Conservation (phyloP, 2,113 vertebrate genomes). For the Daubentonia madagascariensis region DNA sequence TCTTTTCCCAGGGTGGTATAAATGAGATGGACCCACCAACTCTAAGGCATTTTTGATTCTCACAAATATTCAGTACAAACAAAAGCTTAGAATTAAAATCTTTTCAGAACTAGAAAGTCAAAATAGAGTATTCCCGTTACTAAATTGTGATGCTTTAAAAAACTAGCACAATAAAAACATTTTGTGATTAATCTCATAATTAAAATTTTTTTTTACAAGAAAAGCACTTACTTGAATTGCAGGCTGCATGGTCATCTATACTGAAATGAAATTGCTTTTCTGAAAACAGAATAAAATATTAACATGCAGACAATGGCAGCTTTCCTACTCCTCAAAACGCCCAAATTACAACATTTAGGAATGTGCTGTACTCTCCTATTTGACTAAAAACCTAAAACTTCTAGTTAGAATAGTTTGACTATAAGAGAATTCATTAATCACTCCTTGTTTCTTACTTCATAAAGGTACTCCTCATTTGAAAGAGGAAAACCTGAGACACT, state of each 20-base stretch:
- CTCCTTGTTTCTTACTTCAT: not conserved
- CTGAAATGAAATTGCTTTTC: slow-evolving; percentile 66
- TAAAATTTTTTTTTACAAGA: not conserved
- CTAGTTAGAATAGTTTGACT: not conserved
- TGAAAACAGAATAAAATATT: slow-evolving; percentile 64
- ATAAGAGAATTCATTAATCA: not conserved
- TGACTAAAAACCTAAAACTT: not conserved
- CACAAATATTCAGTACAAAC: slow-evolving; percentile 10
- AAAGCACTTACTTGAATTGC: slow-evolving; percentile 83
- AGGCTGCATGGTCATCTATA: slow-evolving; percentile 81
- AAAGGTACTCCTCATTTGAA: not conserved
- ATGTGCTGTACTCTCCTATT: not conserved
- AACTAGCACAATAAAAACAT: not conserved
- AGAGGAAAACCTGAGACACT: not conserved
- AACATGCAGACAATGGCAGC: not conserved
- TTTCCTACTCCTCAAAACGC: not conserved
- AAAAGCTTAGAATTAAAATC: slow-evolving; percentile 36
- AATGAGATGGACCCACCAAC: not conserved
- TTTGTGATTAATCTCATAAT: not conserved
- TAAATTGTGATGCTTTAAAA: slow-evolving; percentile 43
- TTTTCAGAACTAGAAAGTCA: slow-evolving; percentile 22
- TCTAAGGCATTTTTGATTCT: not conserved
- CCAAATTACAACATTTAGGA: not conserved
- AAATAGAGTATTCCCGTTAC: not conserved
- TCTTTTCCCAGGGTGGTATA: not conserved